phyloP scores from a whole-genome alignment of 2,113 vertebrate genomes.

The Thunnus thynnus region DNA sequence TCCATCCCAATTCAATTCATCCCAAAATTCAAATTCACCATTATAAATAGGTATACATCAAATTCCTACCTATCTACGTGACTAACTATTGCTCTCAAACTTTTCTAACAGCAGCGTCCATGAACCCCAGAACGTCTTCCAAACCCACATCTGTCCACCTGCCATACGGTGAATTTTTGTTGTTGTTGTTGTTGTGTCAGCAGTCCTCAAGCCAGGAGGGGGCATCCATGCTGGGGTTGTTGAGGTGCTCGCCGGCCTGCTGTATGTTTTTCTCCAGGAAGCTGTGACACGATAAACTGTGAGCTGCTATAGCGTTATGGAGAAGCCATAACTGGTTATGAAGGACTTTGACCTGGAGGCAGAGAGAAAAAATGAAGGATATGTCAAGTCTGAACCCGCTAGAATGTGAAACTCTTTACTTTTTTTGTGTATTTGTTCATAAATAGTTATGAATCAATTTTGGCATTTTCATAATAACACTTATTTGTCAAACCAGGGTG shows the following conservation, averaged over 20 bases:
- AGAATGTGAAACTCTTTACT: background rate
- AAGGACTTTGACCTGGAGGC: conserved; percentile 92
- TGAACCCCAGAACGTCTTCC: background rate
- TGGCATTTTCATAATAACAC: too few relatives aligned
- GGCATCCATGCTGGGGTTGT: conserved; percentile 79
- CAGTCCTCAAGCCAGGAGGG: conserved; percentile 94
- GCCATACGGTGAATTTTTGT: fast-evolving
- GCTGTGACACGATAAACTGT: conserved; percentile 90
- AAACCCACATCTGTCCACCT: background rate
- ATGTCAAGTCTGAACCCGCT: too few relatives aligned
- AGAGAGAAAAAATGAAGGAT: background rate
- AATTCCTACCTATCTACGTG: background rate
- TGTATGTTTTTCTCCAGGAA: conserved; percentile 89
- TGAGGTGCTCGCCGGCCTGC: conserved; percentile 86
- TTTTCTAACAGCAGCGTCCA: background rate
- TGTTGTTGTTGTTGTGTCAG: conserved; percentile 61
- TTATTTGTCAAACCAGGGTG: background rate
- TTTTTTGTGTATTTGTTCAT: background rate
- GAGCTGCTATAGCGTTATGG: conserved; percentile 90
- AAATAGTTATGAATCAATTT: background rate
- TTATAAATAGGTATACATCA: conserved; percentile 23
- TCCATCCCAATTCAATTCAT: background rate
- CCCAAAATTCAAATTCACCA: background rate
- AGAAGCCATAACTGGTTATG: conserved; percentile 92
- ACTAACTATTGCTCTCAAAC: background rate